Evolutionary conservation across 2,113 vertebrate species (phyloP).

Genomic region (Urocolius indicus): DNA sequence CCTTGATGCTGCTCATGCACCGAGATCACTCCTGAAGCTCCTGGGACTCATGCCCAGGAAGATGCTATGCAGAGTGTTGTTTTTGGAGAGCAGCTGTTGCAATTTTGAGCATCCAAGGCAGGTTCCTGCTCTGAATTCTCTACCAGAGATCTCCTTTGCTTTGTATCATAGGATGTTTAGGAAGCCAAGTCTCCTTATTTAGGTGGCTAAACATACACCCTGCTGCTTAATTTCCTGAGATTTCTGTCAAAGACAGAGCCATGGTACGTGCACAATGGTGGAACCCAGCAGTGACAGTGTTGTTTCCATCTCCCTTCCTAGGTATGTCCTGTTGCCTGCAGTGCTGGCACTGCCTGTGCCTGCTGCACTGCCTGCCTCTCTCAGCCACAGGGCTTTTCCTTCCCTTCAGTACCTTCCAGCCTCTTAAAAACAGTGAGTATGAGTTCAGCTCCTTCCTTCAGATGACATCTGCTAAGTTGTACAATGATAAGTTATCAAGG

Average conservation of each 20-base stretch:
- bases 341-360: neutral
- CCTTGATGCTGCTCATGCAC: neutral
- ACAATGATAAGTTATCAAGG: neutral
- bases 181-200: neutral
- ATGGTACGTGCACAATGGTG: neutral
- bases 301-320: neutral
- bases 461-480: too few species aligned
- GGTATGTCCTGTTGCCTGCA: neutral
- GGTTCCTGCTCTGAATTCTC: neutral
- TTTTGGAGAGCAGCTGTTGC: neutral
- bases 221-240: neutral
- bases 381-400: neutral
- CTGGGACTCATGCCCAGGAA: neutral
- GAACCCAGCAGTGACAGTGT: neutral
- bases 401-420: neutral
- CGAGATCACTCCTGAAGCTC: neutral
- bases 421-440: neutral
- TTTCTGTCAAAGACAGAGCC: neutral
- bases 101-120: neutral
- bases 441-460: neutral
- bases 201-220: neutral
- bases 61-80: neutral
- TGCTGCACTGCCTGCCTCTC: rapidly evolving
- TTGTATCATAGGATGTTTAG: neutral
- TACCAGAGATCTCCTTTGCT: neutral